phyloP scores from a whole-genome alignment of 2,113 vertebrate species.

The Thinocorus orbignyianus region DNA sequence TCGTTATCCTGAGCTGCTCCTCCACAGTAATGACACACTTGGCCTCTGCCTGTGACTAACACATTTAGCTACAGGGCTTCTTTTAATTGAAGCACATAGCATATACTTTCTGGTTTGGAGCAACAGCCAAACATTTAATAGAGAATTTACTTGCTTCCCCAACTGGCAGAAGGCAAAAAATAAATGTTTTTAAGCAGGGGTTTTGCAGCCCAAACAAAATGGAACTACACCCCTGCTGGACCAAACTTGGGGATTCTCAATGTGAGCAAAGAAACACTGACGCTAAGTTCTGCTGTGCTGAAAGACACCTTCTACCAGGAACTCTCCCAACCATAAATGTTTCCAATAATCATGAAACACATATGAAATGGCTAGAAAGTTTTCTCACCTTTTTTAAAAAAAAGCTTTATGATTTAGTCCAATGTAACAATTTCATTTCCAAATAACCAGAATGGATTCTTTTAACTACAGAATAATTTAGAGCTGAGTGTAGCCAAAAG shows the following conservation, averaged over 20 bases:
- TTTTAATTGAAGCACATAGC: constrained; percentile 62
- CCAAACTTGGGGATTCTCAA: background rate
- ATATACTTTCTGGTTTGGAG: constrained; percentile 42
- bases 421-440: background rate
- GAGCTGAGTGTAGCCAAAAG: background rate
- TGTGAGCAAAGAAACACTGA: background rate
- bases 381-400: background rate
- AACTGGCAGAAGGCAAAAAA: background rate
- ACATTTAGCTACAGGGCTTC: constrained; percentile 66
- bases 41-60: constrained; percentile 52
- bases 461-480: background rate
- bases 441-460: background rate
- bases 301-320: background rate
- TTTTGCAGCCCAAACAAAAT: background rate
- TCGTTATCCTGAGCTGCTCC: constrained; percentile 64
- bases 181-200: background rate
- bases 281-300: background rate
- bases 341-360: background rate
- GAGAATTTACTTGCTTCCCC: constrained; percentile 12
- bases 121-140: constrained; percentile 47
- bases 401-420: background rate
- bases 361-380: background rate
- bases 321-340: background rate
- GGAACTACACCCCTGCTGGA: background rate
- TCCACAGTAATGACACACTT: constrained; percentile 36